Conservation (phyloP, 2,888 invertebrate species). For the Autographa gamma region DNA sequence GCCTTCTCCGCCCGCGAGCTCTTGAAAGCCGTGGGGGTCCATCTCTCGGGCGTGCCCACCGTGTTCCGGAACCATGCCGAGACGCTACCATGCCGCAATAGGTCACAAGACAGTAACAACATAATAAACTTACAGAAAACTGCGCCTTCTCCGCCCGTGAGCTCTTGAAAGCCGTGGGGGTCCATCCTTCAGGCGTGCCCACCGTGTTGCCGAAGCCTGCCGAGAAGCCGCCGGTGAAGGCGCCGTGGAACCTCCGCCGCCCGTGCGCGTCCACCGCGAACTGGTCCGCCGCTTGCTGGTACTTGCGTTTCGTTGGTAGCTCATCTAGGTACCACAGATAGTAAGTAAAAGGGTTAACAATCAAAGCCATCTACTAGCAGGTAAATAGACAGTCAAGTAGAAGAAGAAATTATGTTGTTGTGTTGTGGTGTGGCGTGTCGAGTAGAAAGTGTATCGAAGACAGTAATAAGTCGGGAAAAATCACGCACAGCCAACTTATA, state of each 20-base stretch:
- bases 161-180: conserved; percentile 96
- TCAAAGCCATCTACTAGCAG: too few species aligned
- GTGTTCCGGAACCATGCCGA: conserved; percentile 99
- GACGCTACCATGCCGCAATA: too few species aligned
- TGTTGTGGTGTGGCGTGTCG: too few species aligned
- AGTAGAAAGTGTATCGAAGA: too few species aligned
- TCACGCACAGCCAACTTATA: too few species aligned
- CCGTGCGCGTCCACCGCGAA: conserved; percentile 97
- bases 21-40: conserved; percentile 96
- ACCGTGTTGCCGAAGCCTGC: conserved; percentile 99
- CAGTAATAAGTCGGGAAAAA: too few species aligned
- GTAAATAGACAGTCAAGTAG: too few species aligned
- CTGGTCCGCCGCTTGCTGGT: conserved; percentile 93
- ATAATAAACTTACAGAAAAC: conserved; percentile 70
- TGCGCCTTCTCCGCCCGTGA: conserved; percentile 91
- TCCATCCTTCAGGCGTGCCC: conserved; percentile 98
- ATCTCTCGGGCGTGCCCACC: conserved; percentile 98
- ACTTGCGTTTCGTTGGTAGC: conserved; percentile 94
- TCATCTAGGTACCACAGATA: conserved; percentile 89
- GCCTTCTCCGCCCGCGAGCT: conserved; percentile 94
- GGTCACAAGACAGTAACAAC: too few species aligned
- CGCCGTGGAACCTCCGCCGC: conserved; percentile 98
- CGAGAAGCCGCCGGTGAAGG: conserved; percentile 99
- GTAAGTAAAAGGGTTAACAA: background rate
- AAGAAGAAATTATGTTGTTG: too few species aligned